These are phyloP conservation scores for Amphipyra tragopoginis DNA, from an alignment of 2,888 invertebrate genomes.

Conservation along the genomic window DNA sequence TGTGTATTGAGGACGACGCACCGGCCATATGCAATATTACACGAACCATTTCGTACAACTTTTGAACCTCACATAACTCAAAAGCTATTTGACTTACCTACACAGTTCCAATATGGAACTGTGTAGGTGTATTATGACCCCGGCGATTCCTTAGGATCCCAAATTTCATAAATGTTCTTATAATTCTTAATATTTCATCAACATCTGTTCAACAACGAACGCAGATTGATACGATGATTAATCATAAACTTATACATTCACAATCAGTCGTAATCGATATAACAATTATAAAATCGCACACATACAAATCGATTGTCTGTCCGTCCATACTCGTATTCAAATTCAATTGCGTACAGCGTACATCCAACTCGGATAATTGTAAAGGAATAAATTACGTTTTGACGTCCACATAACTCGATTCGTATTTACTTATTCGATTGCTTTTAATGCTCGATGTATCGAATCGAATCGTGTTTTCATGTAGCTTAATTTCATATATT, in stretches of 20 bases:
- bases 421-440: conserved; percentile 60
- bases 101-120: no score
- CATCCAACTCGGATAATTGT: conserved; percentile 59
- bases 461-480: conserved; percentile 19
- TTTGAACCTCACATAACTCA: no score
- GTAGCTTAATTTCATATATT: conserved; percentile 2
- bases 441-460: conserved; percentile 45
- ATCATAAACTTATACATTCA: conserved; percentile 13
- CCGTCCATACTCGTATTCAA: conserved; percentile 49
- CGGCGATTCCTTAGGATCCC: no score
- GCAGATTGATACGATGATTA: conserved; percentile 12
- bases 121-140: no score
- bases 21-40: no score
- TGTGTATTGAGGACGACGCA: no score
- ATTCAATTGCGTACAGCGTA: conserved; percentile 53
- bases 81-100: no score
- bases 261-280: conserved; percentile 28
- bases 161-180: neutral
- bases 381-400: conserved; percentile 66
- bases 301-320: conserved; percentile 51
- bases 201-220: conserved; percentile 19
- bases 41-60: no score
- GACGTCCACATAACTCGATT: conserved; percentile 61
- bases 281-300: conserved; percentile 36
- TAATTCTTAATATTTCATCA: neutral